Conservation (phyloP, 2,113 vertebrate genomes). For the Xiphias gladius region DNA sequence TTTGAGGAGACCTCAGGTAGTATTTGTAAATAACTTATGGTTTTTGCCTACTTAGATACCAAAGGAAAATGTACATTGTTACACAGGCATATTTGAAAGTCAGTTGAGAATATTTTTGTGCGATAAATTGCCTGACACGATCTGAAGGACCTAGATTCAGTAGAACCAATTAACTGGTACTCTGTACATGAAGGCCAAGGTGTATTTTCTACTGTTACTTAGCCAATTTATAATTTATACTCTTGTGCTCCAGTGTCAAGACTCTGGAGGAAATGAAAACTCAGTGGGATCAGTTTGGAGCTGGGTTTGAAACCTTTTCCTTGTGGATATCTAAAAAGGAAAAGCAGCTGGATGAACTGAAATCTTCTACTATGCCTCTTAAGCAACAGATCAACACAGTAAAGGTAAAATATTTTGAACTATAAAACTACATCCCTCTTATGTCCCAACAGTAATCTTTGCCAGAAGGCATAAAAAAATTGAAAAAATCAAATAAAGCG, state of each 20-base stretch:
- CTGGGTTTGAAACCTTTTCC: constrained; percentile 91
- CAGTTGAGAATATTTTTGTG: not conserved
- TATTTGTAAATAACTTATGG: not conserved
- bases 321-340: constrained; percentile 94
- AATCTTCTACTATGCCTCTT: constrained; percentile 85
- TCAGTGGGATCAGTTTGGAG: constrained; percentile 93
- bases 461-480: not conserved
- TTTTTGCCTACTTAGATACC: not conserved
- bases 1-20: not conserved
- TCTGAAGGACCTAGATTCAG: not conserved
- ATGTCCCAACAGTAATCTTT: not conserved
- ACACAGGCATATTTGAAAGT: not conserved
- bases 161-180: not conserved
- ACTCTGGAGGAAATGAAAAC: constrained; percentile 92
- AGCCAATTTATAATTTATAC: not conserved
- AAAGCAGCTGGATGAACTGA: constrained; percentile 88
- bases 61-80: not conserved
- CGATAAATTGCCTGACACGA: not conserved
- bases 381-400: constrained; percentile 89
- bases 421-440: not conserved
- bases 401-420: constrained; percentile 84
- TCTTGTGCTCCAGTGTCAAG: constrained; percentile 87
- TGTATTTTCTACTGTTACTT: not conserved
- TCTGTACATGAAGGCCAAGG: not conserved
- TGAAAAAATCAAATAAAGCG: constrained; percentile 8